phyloP scores from a whole-genome alignment of 1,140 invertebrate genomes.

The Zaprionus lachaisei region DNA sequence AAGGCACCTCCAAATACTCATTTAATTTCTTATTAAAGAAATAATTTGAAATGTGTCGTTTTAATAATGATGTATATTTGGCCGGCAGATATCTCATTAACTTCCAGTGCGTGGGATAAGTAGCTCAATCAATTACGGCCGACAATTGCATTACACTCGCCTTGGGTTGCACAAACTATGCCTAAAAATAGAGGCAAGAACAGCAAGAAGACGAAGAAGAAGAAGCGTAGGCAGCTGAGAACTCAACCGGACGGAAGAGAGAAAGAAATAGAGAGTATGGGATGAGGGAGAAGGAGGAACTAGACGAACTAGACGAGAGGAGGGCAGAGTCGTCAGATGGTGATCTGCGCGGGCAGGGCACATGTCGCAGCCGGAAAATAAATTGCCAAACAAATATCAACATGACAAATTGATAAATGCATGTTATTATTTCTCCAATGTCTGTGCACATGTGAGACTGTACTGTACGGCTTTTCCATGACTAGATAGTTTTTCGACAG shows the following conservation, averaged over 20 bases:
- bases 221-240: constrained; percentile 40
- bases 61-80: not conserved
- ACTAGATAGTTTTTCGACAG: constrained; percentile 55
- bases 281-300: constrained; percentile 1
- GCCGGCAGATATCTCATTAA: constrained; percentile 28
- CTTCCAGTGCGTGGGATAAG: constrained; percentile 47
- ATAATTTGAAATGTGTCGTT: not conserved
- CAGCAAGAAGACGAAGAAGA: not conserved
- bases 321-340: constrained; percentile 1
- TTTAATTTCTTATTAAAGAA: not conserved
- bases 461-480: not conserved
- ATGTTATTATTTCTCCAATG: constrained; percentile 78
- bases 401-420: constrained; percentile 84
- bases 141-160: constrained; percentile 66
- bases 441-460: not conserved
- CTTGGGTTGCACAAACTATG: constrained; percentile 32
- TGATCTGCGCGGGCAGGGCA: constrained; percentile 28
- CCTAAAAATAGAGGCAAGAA: constrained; percentile 60
- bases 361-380: constrained; percentile 72
- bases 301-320: not conserved
- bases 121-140: constrained; percentile 74
- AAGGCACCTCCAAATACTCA: not conserved
- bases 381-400: constrained; percentile 84
- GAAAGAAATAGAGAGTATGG: not conserved
- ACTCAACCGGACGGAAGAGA: constrained; percentile 39